Evolutionary conservation across 2,113 vertebrate species (phyloP).

Genomic region (Suricata suricatta): DNA sequence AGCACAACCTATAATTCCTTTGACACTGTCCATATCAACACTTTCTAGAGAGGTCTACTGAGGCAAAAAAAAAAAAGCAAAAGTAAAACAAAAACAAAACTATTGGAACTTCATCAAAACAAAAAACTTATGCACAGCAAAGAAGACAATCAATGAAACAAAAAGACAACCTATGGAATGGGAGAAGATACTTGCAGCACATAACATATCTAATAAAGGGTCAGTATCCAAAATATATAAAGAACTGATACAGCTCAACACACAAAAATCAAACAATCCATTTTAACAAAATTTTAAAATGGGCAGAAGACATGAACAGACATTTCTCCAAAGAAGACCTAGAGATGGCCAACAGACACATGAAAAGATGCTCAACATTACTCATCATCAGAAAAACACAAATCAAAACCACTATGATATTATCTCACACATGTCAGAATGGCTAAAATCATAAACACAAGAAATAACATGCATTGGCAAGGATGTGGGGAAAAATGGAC

Average conservation of each 20-base stretch:
- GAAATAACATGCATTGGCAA: background rate
- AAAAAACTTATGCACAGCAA: background rate
- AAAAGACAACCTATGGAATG: background rate
- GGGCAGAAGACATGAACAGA: background rate
- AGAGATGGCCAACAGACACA: background rate
- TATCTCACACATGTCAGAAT: background rate
- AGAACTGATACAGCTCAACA: background rate
- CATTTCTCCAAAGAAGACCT: background rate
- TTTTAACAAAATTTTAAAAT: background rate
- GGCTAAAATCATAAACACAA: background rate
- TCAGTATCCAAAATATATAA: background rate
- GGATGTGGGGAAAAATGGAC: background rate
- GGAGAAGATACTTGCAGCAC: background rate
- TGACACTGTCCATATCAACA: background rate
- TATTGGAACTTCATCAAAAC: background rate
- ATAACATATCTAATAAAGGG: background rate
- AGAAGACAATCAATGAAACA: background rate
- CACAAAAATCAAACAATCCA: background rate
- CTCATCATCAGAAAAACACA: background rate
- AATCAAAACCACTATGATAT: background rate
- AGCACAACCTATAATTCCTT: background rate
- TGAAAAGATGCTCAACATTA: background rate
- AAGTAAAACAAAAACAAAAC: background rate
- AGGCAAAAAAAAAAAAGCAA: background rate
- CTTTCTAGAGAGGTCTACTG: background rate